Percentiles rank a stretch among this genome's conserved stretches.
Conservation (phyloP, 2,888 invertebrate species). For the Lumbricus terrestris region DNA sequence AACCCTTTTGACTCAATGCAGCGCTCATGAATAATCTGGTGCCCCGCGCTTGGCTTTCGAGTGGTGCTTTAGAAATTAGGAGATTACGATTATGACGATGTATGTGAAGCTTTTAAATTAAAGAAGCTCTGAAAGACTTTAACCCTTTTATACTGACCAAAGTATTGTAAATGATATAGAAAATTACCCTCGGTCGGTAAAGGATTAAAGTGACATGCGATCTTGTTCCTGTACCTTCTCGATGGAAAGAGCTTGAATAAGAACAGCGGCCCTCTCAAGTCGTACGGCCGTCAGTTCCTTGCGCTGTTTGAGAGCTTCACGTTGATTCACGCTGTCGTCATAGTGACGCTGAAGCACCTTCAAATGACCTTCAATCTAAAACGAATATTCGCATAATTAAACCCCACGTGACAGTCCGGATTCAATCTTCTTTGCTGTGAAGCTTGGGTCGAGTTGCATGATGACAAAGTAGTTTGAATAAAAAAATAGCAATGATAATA, state of each 20-base stretch:
- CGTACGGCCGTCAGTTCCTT: constrained; percentile 51
- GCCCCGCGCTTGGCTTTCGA: too few relatives aligned
- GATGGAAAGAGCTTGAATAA: constrained; percentile 55
- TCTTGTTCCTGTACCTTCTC: constrained; percentile 50
- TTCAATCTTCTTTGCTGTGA: too few relatives aligned
- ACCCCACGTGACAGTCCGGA: neutral
- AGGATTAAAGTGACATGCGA: neutral
- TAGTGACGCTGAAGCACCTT: constrained; percentile 53
- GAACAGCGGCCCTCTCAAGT: constrained; percentile 53
- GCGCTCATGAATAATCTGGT: too few relatives aligned
- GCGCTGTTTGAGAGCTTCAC: constrained; percentile 54
- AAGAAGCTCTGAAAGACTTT: neutral
- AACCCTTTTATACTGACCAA: too few relatives aligned
- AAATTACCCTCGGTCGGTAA: too few relatives aligned
- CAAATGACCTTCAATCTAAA: constrained; percentile 54
- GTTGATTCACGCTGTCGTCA: constrained; percentile 56
- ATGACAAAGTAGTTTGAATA: too few relatives aligned
- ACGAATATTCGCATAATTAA: neutral
- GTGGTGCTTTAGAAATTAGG: too few relatives aligned
- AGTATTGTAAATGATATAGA: too few relatives aligned
- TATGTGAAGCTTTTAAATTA: neutral
- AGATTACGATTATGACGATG: neutral
- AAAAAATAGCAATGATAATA: neutral
- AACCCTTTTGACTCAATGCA: too few relatives aligned
- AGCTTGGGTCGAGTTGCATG: too few relatives aligned